Evolutionary conservation across 2,113 vertebrate species (phyloP).

Genomic region (Daphoenositta chrysoptera): DNA sequence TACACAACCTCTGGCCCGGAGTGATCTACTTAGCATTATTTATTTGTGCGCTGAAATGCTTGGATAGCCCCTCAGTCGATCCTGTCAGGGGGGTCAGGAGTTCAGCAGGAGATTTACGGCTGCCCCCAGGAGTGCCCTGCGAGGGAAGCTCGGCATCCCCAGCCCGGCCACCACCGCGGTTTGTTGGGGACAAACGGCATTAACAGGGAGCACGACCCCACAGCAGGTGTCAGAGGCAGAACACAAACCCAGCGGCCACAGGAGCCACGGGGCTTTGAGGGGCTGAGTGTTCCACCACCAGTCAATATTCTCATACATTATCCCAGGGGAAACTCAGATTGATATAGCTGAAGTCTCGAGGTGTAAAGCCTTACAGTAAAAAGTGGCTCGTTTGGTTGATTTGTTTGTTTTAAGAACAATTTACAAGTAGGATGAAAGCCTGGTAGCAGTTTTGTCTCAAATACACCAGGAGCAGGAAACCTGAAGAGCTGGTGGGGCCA

Average conservation of each 20-base stretch:
- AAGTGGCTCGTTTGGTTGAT: background rate
- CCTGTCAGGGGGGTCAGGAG: conserved; percentile 38
- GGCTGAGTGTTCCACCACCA: background rate
- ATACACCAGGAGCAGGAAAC: background rate
- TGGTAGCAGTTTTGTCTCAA: background rate
- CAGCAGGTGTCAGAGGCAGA: background rate
- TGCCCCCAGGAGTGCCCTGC: background rate
- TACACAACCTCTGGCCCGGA: conserved; percentile 54
- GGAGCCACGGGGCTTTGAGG: background rate
- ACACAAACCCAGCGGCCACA: background rate
- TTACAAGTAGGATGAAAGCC: background rate
- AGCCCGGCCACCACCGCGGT: background rate
- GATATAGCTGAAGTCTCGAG: background rate
- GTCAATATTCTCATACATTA: background rate
- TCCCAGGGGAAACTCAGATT: background rate
- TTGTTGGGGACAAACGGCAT: background rate
- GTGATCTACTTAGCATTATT: conserved; percentile 58
- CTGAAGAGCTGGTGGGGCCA: background rate
- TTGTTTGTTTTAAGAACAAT: background rate
- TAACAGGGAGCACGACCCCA: background rate
- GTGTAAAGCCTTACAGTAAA: background rate
- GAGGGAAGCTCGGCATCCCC: background rate
- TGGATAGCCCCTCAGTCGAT: background rate
- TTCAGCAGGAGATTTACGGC: conserved; percentile 33
- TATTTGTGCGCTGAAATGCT: conserved; percentile 31